phyloP scores from a whole-genome alignment of 1,140 invertebrate species.

The Drosophila grimshawi region DNA sequence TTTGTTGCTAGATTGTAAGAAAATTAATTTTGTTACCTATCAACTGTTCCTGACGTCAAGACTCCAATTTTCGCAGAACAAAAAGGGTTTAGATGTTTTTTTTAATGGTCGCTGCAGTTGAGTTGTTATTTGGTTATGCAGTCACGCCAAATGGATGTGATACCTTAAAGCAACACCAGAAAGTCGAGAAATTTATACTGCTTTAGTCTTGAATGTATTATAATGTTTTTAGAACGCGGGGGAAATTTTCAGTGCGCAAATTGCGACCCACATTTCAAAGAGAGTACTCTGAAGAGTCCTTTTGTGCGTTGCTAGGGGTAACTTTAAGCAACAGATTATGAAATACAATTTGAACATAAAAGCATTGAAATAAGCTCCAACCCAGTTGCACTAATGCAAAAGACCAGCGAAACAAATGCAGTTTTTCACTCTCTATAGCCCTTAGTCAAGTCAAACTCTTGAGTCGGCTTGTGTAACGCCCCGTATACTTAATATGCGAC shows the following conservation, averaged over 20 bases:
- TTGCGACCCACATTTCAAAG: conserved; percentile 33
- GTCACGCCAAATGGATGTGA: conserved; percentile 56
- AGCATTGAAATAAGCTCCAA: not conserved
- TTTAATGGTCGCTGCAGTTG: conserved; percentile 35
- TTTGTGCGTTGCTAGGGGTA: not conserved
- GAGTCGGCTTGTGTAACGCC: conserved; percentile 48
- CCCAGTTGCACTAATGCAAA: conserved; percentile 37
- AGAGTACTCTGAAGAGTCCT: conserved; percentile 5
- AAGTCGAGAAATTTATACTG: conserved; percentile 25
- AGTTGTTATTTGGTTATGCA: conserved; percentile 2
- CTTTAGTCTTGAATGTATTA: conserved; percentile 34
- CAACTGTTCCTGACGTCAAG: conserved; percentile 68
- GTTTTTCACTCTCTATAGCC: not conserved
- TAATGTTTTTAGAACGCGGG: conserved; percentile 19
- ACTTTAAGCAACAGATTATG: conserved; percentile 61
- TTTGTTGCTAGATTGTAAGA: conserved; percentile 73
- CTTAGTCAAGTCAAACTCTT: conserved; percentile 27
- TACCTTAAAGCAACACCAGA: conserved; percentile 50
- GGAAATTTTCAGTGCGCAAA: conserved; percentile 9
- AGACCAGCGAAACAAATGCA: conserved; percentile 20
- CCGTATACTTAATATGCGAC: conserved; percentile 71
- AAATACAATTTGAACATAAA: conserved; percentile 47
- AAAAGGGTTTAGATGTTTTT: not conserved
- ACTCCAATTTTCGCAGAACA: conserved; percentile 4
- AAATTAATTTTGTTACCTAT: conserved; percentile 80